These are phyloP conservation scores for Aspiorhynchus laticeps DNA, from an alignment of 2,113 vertebrate genomes.

Conservation along the genomic window DNA sequence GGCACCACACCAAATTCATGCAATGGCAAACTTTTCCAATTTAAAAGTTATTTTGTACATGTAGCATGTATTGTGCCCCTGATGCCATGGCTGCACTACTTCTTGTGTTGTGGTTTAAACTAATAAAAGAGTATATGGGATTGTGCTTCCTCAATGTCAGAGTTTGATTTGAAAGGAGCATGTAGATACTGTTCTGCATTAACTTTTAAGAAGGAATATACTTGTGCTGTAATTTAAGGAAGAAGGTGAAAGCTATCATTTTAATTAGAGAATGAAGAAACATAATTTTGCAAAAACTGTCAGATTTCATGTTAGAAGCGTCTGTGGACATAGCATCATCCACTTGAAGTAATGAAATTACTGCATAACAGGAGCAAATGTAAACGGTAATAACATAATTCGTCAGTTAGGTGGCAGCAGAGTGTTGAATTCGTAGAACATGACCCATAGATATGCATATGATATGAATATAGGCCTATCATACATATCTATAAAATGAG, in stretches of 20 bases:
- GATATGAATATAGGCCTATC: too few species aligned
- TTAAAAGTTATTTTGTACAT: constrained; percentile 74
- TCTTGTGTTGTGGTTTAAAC: constrained; percentile 82
- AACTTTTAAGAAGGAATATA: background rate
- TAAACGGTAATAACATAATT: background rate
- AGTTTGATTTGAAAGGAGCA: constrained; percentile 43
- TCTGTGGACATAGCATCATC: background rate
- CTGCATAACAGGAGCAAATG: background rate
- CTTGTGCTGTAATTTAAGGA: background rate
- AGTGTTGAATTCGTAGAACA: background rate
- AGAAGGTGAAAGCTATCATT: background rate
- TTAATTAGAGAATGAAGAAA: background rate
- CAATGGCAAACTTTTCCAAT: constrained; percentile 70
- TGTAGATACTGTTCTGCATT: background rate
- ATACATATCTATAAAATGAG: too few species aligned
- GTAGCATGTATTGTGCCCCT: constrained; percentile 81
- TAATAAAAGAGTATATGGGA: constrained; percentile 80
- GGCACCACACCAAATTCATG: constrained; percentile 55
- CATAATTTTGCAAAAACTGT: background rate
- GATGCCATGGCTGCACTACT: constrained; percentile 80
- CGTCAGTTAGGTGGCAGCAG: background rate
- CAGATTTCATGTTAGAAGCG: background rate
- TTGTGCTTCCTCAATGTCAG: constrained; percentile 60
- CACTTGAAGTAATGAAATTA: background rate
- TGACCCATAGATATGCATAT: background rate